Percentiles rank a stretch among this genome's conserved stretches.
Evolutionary conservation across 2,797 vertebrate species (phyloP).

Genomic region (Acrossocheilus fasciatus): DNA sequence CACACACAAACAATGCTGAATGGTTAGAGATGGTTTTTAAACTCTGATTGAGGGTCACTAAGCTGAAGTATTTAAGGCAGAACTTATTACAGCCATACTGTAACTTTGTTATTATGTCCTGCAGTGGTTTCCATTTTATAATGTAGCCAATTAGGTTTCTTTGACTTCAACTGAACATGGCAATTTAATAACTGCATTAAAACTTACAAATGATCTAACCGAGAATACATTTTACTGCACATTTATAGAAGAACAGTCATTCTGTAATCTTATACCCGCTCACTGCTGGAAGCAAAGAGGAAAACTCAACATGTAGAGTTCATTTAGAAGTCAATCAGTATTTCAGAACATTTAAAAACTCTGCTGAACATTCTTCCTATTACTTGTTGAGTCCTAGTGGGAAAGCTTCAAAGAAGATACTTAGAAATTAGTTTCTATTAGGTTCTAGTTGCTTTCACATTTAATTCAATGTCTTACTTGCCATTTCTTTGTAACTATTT

Average conservation of each 20-base stretch:
- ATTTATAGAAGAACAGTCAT: neutral
- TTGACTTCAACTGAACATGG: neutral
- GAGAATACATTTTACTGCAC: neutral
- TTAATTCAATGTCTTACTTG: neutral
- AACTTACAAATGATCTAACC: neutral
- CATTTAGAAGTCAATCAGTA: neutral
- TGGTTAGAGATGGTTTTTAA: neutral
- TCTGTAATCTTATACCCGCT: neutral
- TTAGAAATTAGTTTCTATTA: neutral
- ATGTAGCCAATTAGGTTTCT: neutral
- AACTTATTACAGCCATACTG: neutral
- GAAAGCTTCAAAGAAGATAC: neutral
- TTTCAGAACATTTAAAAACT: neutral
- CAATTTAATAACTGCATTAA: neutral
- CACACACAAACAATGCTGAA: neutral
- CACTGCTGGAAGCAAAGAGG: neutral
- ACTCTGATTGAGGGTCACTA: neutral
- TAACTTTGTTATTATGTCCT: neutral
- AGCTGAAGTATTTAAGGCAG: neutral
- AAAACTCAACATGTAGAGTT: neutral
- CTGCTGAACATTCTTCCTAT: neutral
- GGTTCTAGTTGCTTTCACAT: neutral
- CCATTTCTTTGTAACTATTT: neutral
- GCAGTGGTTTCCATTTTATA: neutral
- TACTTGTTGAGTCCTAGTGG: neutral